Evolutionary conservation across 2,797 vertebrate genomes (phyloP), one percentile per base, ranked within the genome.

Genomic region (Takifugu rubripes): DNA sequence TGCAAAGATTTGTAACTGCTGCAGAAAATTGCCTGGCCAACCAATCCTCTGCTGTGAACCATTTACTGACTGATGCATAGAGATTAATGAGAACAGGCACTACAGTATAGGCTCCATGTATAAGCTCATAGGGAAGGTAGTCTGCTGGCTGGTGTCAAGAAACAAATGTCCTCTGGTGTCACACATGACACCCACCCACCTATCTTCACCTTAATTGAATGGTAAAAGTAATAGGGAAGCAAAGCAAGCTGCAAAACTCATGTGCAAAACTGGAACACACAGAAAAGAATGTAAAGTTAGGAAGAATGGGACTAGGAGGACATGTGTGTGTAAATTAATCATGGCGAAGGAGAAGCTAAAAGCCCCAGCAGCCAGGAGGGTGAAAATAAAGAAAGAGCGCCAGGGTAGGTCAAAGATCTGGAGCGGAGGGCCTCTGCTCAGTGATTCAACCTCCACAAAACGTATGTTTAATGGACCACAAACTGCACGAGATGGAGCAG

Each of bases 371-470:
- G 58, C 36, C 15, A 5, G 47, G 56, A 50, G 25, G 2, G 14
- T 5, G 26, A 29, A 79, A 65, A 67, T 59, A 33, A 61, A 74
- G 54, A 66, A 14, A 21, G 42, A 53, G 47, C 59, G 62, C 16
- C 36, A 48, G 25, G 24, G 40, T 74, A 64, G 61, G 60, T 64
- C 66, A 53, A 49, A 17, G 56, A 49, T 49, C 5, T 47, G 40
- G 27, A 59, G 42, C 26, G 11, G 27, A 3, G 2, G 6, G 21
- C 33, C 5, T 48, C 48, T 25, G 29, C 17, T 58, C 29, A 61
- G 16, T 54, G 27, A 68, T 25, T 14, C 53, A 66, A 15, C 52
- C 21, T 60, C 27, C 9, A 33, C 12, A 36, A 7, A 25, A 7
- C 3, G 52, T 53, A 7, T 5, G 54, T 55, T 46, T 72, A 64